Evolutionary conservation across 2,113 vertebrate species (phyloP).

Genomic region (Narcine bancroftii): DNA sequence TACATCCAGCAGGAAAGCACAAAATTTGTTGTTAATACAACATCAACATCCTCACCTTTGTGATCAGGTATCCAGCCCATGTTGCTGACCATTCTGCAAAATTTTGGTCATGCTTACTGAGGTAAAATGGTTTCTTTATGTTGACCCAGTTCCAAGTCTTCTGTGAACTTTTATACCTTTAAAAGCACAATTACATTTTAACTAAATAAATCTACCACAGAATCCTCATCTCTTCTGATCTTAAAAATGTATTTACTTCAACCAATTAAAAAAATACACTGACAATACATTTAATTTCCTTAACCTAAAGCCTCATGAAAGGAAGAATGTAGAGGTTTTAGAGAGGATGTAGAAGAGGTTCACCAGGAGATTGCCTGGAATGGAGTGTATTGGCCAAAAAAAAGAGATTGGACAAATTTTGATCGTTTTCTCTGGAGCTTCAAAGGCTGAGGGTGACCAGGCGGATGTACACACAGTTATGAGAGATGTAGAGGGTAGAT

Average conservation of each 20-base stretch:
- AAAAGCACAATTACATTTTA: conserved; percentile 43
- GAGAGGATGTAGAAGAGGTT: too few species aligned
- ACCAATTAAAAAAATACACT: not conserved
- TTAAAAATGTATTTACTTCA: not conserved
- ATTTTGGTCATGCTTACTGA: conserved; percentile 79
- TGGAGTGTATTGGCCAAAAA: too few species aligned
- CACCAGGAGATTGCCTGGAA: too few species aligned
- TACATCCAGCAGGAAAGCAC: not conserved
- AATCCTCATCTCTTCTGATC: not conserved
- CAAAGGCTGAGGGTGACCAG: too few species aligned
- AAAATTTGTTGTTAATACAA: conserved; percentile 10
- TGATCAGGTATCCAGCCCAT: conserved; percentile 93
- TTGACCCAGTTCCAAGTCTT: conserved; percentile 86
- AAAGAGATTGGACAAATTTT: too few species aligned
- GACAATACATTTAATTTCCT: not conserved
- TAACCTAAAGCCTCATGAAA: too few species aligned
- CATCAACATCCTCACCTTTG: conserved; percentile 67
- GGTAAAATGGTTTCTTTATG: conserved; percentile 89
- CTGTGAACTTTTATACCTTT: conserved; percentile 92
- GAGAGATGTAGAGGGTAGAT: too few species aligned
- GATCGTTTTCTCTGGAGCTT: too few species aligned
- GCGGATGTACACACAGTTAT: too few species aligned
- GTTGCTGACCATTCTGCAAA: conserved; percentile 96
- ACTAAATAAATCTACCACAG: not conserved
- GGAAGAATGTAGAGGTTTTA: too few species aligned